A percentile compares a stretch with the other conserved stretches of the same genome.
Conservation (phyloP, 1,140 invertebrate species). For the Myzus persicae region DNA sequence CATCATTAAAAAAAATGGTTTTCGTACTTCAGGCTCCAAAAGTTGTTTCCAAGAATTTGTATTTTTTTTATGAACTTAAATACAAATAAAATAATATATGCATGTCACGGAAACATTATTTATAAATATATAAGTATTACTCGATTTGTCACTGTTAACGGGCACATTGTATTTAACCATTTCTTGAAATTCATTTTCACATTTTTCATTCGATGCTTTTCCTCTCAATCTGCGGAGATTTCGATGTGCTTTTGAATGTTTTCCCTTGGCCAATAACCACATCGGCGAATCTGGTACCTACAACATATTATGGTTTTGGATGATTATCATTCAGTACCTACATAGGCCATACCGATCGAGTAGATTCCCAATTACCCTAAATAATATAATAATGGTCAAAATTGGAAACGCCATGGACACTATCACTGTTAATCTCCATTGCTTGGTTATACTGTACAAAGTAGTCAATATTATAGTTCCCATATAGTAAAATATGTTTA, state of each 20-base stretch:
- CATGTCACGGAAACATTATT: neutral
- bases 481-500: conserved; percentile 12
- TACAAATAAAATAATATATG: neutral
- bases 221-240: conserved; percentile 66
- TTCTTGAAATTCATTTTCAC: conserved; percentile 65
- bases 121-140: too few relatives aligned
- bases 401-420: conserved; percentile 56
- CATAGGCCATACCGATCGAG: neutral
- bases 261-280: conserved; percentile 68
- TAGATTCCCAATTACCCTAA: neutral
- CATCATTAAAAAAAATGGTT: neutral
- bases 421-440: conserved; percentile 55
- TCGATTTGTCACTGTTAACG: neutral
- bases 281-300: conserved; percentile 72
- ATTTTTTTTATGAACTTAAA: neutral
- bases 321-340: neutral
- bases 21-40: neutral
- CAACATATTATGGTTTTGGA: neutral
- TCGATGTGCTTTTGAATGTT: conserved; percentile 66
- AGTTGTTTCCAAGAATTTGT: conserved; percentile 24
- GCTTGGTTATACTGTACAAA: neutral
- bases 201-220: conserved; percentile 65
- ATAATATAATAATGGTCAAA: conserved; percentile 45
- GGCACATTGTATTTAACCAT: conserved; percentile 47
- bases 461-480: conserved; percentile 4